Evolutionary conservation across 2,797 vertebrate genomes (phyloP), one percentile per base, ranked within the genome.

Genomic region (Eleutherodactylus coqui): DNA sequence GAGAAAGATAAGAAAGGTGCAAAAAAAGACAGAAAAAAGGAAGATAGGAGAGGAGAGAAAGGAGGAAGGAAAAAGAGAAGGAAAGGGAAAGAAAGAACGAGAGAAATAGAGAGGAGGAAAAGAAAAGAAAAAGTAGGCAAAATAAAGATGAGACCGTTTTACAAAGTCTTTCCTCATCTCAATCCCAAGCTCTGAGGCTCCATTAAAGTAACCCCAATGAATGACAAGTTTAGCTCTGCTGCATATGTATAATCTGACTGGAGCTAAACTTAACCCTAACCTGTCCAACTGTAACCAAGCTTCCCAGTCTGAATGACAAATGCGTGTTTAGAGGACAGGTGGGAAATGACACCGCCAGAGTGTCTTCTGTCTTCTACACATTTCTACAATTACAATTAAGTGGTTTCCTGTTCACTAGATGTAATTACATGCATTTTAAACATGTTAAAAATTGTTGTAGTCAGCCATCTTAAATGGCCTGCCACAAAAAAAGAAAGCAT

Each of bases 401-500:
- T 58, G 67, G 80, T 82, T 82, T 72, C 47, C 80, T 51, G 34
- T 82, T 82, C 49, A 55, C 80, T 73, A 72, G 67, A 72, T 82
- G 80, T 72, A 72, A 72, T 82, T 72, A 82, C 80, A 82, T 29
- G 80, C 80, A 82, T 55, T 82, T 72, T 55, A 27, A 38, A 73
- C 80, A 72, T 69, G 80, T 73, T 72, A 70, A 82, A 82, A 82
- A 72, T 72, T 73, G 64, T 82, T 38, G n/a, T 24, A 82, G 80
- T 82, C 80, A 82, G 80, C 80, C 80, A 82, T 85, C 83, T 85
- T 79, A 55, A 83, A 85, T 79, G 62, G 83, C 62, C 62, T 79
- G 62, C 83, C 83, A 82, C 67, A 53, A 82, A 53, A 38, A 67
- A 81, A 82, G 53, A 82, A 82, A 34, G 27, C 75, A 79, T 70